Base-by-base conservation (phyloP, 2,888 invertebrate species). In the Actias luna region DNA sequence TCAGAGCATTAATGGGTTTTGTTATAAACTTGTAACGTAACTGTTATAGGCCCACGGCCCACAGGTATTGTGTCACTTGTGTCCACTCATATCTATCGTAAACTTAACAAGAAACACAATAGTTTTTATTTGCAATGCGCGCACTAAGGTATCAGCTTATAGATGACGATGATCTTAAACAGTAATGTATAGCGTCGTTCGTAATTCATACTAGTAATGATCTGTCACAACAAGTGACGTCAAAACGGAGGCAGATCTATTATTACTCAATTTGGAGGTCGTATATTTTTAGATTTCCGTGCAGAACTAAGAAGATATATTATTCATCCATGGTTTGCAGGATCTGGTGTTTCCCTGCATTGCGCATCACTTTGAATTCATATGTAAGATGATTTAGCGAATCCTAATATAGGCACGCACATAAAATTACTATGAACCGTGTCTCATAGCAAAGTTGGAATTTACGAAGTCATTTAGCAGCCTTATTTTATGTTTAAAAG, bases 21-120 rank as follows among this genome's bases (percentile, higher is more conserved):
- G 80, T 80, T 84, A 84, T 84, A n/a, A n/a, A n/a, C n/a, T n/a
- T n/a, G n/a, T n/a, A 79, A 79, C 76, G 76, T 74, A 77, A 77
- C 78, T 69, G 68, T 74, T 73, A 69, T 64, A 16, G 29, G 71
- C 68, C 74, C 76, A 79, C 72, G 68, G 71, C 67, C 73, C 76
- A 79, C 72, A 69, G 63, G 66, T 65, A 65, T 69, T 65, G 64
- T 69, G 68, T 74, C 72, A 75, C 71, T 72, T 65, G 64, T 69
- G 68, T 74, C 72, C 75, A 70, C 72, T 70, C 36, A 18, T 29
- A 39, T 39, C 16, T 61, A 61, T 39, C 27, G 22, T 29, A 36
- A 55, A 61, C 27, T 31, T 22, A 5, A 22, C 25, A 25, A 50
- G n/a, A 2, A 39, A 1, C 25, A 3, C 14, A 50, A 25, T 2